Conservation (phyloP, 53 echinoderm and acorn worm genomes). For the Echinometra lucunter region DNA sequence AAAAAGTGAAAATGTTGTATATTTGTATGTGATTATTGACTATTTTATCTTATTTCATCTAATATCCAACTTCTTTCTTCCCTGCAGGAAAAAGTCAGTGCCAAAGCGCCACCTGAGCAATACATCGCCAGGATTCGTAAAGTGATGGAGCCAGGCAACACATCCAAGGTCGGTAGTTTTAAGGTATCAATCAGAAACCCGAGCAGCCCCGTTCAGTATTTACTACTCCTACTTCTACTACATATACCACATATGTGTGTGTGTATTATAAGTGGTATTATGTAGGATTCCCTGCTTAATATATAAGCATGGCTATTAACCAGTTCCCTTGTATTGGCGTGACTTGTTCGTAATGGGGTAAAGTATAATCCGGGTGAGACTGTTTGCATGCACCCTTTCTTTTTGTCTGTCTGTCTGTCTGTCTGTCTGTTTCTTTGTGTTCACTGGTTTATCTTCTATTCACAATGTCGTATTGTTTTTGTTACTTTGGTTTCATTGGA, state of each 20-base stretch:
- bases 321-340: slow-evolving; percentile 48
- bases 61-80: neutral
- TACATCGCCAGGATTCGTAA: slow-evolving; percentile 90
- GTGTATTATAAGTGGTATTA: neutral
- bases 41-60: slow-evolving; percentile 39
- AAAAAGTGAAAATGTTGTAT: neutral
- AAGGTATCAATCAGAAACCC: slow-evolving; percentile 53
- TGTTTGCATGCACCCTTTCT: neutral
- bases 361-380: slow-evolving; percentile 48
- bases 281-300: slow-evolving; percentile 30
- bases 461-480: neutral
- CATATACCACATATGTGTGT: neutral
- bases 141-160: slow-evolving; percentile 97
- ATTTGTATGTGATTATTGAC: neutral
- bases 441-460: neutral
- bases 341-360: slow-evolving; percentile 8
- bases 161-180: slow-evolving; percentile 91
- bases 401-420: slow-evolving; percentile 11
- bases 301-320: slow-evolving; percentile 25
- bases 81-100: slow-evolving; percentile 91
- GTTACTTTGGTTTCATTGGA: neutral
- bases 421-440: neutral
- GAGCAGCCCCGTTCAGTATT: slow-evolving; percentile 34
- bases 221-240: slow-evolving; percentile 28
- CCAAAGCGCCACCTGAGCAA: slow-evolving; percentile 90